Conservation (phyloP, 2,888 invertebrate species). For the Galerucella calmariensis region DNA sequence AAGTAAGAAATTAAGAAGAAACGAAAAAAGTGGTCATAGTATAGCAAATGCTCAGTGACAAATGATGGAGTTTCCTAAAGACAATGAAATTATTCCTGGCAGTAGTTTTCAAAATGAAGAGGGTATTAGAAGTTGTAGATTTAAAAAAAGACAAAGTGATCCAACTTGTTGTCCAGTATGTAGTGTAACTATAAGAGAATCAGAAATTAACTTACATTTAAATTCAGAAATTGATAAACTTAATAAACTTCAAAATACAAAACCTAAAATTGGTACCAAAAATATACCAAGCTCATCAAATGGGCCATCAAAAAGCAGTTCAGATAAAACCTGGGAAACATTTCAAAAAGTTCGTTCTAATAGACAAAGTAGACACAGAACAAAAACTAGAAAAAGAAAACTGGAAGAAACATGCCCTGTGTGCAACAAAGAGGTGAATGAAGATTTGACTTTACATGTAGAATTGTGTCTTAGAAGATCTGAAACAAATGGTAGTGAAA, state of each 20-base stretch:
- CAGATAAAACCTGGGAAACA: constrained; percentile 77
- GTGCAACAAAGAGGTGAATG: constrained; percentile 77
- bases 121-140: constrained; percentile 65
- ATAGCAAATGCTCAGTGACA: constrained; percentile 43
- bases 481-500: constrained; percentile 66
- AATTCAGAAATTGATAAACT: constrained; percentile 82
- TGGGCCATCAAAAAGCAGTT: constrained; percentile 63
- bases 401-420: constrained; percentile 81
- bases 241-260: constrained; percentile 66
- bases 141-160: constrained; percentile 73
- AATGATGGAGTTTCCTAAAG: constrained; percentile 52
- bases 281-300: constrained; percentile 66
- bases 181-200: constrained; percentile 82
- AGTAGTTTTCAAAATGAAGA: constrained; percentile 57
- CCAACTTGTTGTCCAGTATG: constrained; percentile 90
- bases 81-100: constrained; percentile 48
- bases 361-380: constrained; percentile 74
- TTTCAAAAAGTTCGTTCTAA: constrained; percentile 80
- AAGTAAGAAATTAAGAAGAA: constrained; percentile 8
- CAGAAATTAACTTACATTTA: constrained; percentile 87
- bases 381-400: constrained; percentile 76
- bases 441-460: constrained; percentile 79
- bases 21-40: constrained; percentile 11
- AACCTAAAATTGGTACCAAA: constrained; percentile 58
- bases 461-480: constrained; percentile 74